A percentile compares a stretch with the other conserved stretches of the same genome.
These are phyloP conservation scores for Erythrocebus patas DNA, from an alignment of 2,113 vertebrate species.

Conservation along the genomic window DNA sequence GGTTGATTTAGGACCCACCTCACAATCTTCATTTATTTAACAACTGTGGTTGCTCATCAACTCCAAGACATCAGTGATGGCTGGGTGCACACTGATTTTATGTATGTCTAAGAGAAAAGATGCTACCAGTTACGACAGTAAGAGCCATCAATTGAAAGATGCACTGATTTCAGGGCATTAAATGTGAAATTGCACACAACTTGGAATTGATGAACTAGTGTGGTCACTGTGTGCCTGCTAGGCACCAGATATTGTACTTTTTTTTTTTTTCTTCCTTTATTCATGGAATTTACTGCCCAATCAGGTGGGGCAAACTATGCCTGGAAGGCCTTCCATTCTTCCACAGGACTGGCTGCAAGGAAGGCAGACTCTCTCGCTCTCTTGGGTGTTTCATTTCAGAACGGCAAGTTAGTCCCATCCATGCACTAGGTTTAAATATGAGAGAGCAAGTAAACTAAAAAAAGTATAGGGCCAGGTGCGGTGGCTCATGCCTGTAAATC, in stretches of 20 bases:
- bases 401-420: background rate
- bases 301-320: background rate
- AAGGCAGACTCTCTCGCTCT: background rate
- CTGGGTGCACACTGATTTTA: background rate
- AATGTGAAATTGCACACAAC: background rate
- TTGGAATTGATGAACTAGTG: background rate
- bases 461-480: too few relatives aligned
- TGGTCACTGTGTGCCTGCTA: fast-evolving
- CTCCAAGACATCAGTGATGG: background rate
- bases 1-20: background rate
- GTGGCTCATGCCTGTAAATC: too few relatives aligned
- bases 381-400: background rate
- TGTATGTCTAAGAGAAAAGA: background rate
- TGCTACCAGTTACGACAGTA: background rate
- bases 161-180: background rate
- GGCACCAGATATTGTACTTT: too few relatives aligned
- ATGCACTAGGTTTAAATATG: background rate
- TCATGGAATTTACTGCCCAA: background rate
- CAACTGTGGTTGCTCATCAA: background rate
- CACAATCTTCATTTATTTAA: background rate
- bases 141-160: background rate
- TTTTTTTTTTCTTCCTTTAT: background rate
- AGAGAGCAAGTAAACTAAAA: background rate
- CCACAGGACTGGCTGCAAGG: background rate
- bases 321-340: background rate